A percentile compares a stretch with the other conserved stretches of the same genome.
Conservation (phyloP, 2,113 vertebrate genomes). For the Neogobius melanostomus region DNA sequence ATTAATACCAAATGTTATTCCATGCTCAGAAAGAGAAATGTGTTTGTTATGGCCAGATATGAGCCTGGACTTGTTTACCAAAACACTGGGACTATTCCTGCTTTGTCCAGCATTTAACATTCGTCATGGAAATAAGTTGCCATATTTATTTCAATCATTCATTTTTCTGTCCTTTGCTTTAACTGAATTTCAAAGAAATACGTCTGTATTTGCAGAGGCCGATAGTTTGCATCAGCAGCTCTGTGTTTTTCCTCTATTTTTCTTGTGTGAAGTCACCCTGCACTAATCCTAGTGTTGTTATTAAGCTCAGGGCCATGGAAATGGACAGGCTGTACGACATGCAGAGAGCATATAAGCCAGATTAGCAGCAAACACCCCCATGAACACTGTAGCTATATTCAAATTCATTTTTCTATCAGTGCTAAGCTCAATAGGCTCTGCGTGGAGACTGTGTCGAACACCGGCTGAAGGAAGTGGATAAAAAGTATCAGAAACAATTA, state of each 20-base stretch:
- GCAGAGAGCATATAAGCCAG: constrained; percentile 74
- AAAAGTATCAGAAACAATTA: constrained; percentile 12
- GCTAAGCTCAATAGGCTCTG: constrained; percentile 58
- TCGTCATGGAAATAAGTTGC: not conserved
- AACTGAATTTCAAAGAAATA: constrained; percentile 16
- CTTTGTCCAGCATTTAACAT: not conserved
- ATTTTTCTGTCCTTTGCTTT: not conserved
- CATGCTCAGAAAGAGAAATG: constrained; percentile 43
- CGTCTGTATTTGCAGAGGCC: constrained; percentile 27
- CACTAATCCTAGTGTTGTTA: constrained; percentile 77
- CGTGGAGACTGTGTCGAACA: constrained; percentile 17
- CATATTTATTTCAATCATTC: constrained; percentile 11
- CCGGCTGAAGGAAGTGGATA: constrained; percentile 22
- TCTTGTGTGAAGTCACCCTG: constrained; percentile 74
- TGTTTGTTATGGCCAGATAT: constrained; percentile 37
- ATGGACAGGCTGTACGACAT: constrained; percentile 72
- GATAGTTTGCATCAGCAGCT: constrained; percentile 36
- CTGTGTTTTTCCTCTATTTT: constrained; percentile 34
- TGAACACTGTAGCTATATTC: constrained; percentile 70
- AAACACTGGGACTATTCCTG: not conserved
- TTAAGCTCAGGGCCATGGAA: constrained; percentile 74
- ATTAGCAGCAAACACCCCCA: constrained; percentile 69
- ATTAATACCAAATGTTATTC: constrained; percentile 72
- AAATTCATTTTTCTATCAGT: constrained; percentile 65
- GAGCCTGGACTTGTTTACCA: constrained; percentile 28